phyloP scores from a whole-genome alignment of 2,797 vertebrate species.

The Huso huso region DNA sequence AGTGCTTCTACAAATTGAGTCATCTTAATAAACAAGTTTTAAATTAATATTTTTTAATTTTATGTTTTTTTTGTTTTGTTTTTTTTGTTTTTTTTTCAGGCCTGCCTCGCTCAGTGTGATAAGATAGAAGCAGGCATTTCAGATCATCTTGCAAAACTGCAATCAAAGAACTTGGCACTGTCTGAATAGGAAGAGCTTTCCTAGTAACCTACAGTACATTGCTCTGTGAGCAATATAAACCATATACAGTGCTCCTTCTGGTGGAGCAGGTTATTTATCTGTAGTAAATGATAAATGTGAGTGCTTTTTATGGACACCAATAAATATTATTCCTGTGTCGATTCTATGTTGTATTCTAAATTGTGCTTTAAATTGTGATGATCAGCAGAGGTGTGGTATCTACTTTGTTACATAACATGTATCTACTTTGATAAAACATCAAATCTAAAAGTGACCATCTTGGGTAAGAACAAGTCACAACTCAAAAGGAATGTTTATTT shows the following conservation, averaged over 20 bases:
- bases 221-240: constrained; percentile 69
- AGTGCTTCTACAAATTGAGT: too few relatives aligned
- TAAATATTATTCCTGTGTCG: neutral
- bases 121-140: constrained; percentile 88
- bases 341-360: too few relatives aligned
- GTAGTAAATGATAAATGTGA: neutral
- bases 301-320: neutral
- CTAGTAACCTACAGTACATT: constrained; percentile 44
- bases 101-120: constrained; percentile 88
- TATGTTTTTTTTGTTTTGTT: neutral
- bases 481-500: too few relatives aligned
- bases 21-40: too few relatives aligned
- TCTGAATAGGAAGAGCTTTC: constrained; percentile 52
- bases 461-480: too few relatives aligned
- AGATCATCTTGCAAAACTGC: constrained; percentile 85
- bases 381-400: too few relatives aligned
- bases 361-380: too few relatives aligned
- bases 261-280: constrained; percentile 38
- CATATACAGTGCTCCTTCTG: constrained; percentile 40
- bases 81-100: constrained; percentile 49
- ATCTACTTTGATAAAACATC: too few relatives aligned
- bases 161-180: constrained; percentile 81
- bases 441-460: too few relatives aligned
- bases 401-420: too few relatives aligned
- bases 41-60: too few relatives aligned